Conservation (phyloP, 2,888 invertebrate genomes). For the Sussaba pulchella region DNA sequence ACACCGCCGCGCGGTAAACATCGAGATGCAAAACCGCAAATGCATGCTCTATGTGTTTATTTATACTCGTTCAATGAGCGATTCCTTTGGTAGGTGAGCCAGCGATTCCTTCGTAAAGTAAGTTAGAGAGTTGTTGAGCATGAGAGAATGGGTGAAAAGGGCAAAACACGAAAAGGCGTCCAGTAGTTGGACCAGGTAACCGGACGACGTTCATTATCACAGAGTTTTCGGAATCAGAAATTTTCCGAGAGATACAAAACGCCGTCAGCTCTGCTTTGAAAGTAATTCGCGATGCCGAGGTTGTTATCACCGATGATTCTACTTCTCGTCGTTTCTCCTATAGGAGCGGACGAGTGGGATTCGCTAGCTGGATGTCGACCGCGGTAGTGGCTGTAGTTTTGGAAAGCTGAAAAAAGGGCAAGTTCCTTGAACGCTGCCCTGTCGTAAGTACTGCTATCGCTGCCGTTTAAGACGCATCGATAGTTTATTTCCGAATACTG, state of each 20-base stretch:
- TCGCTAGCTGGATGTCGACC: constrained; percentile 26
- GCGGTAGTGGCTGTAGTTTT: constrained; percentile 31
- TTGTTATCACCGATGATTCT: constrained; percentile 32
- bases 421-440: constrained; percentile 14
- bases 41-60: constrained; percentile 2
- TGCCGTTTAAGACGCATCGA: constrained; percentile 27
- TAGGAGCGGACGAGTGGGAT: constrained; percentile 17
- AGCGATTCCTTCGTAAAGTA: background rate
- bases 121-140: background rate
- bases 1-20: background rate
- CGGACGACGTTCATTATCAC: constrained; percentile 39
- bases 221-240: constrained; percentile 49
- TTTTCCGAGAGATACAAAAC: constrained; percentile 27
- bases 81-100: background rate
- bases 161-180: background rate
- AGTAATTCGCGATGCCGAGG: constrained; percentile 17
- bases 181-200: constrained; percentile 1
- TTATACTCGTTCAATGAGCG: constrained; percentile 6
- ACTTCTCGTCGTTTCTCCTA: constrained; percentile 4
- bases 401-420: constrained; percentile 30
- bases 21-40: background rate
- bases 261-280: constrained; percentile 26
- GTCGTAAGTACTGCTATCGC: constrained; percentile 1
- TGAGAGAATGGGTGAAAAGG: background rate
- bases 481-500: constrained; percentile 44